These are phyloP conservation scores for Oxygymnocypris stewartii DNA, from an alignment of 2,113 vertebrate species.

Conservation along the genomic window DNA sequence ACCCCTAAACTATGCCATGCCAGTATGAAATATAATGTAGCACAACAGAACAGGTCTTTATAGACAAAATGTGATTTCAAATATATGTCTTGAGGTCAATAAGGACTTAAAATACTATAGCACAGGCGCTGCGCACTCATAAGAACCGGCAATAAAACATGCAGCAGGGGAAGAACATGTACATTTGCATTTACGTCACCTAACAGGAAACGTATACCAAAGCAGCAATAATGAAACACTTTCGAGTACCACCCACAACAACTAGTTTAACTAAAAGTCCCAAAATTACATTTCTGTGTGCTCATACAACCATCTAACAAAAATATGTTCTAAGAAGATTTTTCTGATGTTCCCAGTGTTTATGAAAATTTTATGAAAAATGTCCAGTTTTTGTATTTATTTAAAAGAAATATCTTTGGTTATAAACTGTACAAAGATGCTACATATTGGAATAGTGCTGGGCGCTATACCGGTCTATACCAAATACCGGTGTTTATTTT, in stretches of 20 bases:
- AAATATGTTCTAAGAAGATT: background rate
- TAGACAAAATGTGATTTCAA: background rate
- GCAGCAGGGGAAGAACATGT: background rate
- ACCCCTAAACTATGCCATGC: background rate
- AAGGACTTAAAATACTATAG: background rate
- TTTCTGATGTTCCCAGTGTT: background rate
- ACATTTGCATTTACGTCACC: conserved; percentile 12
- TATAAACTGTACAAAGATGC: background rate
- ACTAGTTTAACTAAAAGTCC: background rate
- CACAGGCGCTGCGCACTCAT: background rate
- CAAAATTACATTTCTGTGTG: background rate
- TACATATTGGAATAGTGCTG: background rate
- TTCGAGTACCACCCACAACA: background rate
- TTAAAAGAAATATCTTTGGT: too few relatives aligned
- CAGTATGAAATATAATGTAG: background rate
- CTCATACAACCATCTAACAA: background rate
- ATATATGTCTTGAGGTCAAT: background rate
- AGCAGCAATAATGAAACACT: background rate
- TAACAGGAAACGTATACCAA: background rate
- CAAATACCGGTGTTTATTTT: too few relatives aligned
- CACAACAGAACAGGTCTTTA: background rate
- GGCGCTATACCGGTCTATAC: too few relatives aligned
- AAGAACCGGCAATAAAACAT: background rate
- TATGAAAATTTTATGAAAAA: too few relatives aligned
- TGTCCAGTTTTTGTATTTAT: too few relatives aligned